A percentile compares a stretch with the other conserved stretches of the same genome.
phyloP scores from a whole-genome alignment of 2,113 vertebrate species.

The Pedetes capensis region DNA sequence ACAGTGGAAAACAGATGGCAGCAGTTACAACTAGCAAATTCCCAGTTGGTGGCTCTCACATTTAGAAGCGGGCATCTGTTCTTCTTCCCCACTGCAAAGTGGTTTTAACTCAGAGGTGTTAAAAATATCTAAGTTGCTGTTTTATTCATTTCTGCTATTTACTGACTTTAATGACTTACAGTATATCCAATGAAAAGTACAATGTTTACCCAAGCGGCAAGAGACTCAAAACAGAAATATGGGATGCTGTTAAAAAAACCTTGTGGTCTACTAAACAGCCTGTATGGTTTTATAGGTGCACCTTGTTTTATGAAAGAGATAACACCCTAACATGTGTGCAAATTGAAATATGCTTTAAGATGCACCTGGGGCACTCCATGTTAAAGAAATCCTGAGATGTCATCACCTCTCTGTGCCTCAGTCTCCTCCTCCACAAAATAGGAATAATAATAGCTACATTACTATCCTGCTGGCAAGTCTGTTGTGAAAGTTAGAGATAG shows the following conservation, averaged over 20 bases:
- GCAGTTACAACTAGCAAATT: constrained; percentile 86
- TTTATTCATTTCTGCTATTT: constrained; percentile 86
- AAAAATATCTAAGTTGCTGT: constrained; percentile 85
- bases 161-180: constrained; percentile 83
- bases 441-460: not conserved
- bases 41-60: constrained; percentile 87
- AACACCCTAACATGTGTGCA: constrained; percentile 14
- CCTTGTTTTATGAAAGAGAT: constrained; percentile 39
- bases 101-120: constrained; percentile 85
- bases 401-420: not conserved
- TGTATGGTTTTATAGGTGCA: constrained; percentile 59
- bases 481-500: not conserved
- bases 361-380: not conserved
- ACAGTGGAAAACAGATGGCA: constrained; percentile 88
- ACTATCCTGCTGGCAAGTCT: not conserved
- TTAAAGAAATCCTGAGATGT: not conserved
- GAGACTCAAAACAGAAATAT: constrained; percentile 81
- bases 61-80: constrained; percentile 89
- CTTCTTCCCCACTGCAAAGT: constrained; percentile 81
- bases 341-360: constrained; percentile 33
- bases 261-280: constrained; percentile 72
- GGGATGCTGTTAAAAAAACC: constrained; percentile 68
- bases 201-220: constrained; percentile 82
- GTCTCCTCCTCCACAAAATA: constrained; percentile 5
- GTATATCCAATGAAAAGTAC: constrained; percentile 79